These are phyloP conservation scores for Brachionus asplanchnoidis DNA, from an alignment of 1,140 invertebrate species.

Conservation along the genomic window DNA sequence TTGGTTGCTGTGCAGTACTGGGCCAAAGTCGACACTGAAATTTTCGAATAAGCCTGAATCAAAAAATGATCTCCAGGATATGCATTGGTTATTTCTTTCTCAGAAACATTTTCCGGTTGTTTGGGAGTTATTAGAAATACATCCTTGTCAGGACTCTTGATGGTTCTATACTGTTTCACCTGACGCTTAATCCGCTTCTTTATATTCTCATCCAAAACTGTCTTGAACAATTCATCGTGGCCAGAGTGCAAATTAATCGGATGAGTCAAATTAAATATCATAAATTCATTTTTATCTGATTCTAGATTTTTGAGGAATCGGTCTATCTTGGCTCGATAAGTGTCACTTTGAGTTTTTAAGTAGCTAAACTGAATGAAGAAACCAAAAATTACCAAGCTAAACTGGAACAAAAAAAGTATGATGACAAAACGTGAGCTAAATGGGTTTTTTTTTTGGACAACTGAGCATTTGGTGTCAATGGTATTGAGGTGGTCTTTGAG, in stretches of 20 bases:
- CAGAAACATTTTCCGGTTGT: neutral
- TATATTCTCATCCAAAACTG: neutral
- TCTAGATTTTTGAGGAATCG: neutral
- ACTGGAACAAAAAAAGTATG: neutral
- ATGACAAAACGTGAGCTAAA: neutral
- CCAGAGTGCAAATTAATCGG: neutral
- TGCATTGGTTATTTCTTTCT: neutral
- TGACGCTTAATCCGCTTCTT: neutral
- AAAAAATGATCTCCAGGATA: slow-evolving; percentile 38
- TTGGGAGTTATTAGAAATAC: slow-evolving; percentile 17
- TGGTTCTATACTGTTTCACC: neutral
- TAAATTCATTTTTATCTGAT: neutral
- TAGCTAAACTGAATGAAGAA: neutral
- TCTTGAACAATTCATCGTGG: neutral
- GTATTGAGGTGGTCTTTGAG: neutral
- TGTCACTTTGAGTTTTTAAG: neutral
- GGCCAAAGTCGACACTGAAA: slow-evolving; percentile 32
- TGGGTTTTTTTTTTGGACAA: neutral
- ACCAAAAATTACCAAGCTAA: neutral
- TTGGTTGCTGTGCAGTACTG: slow-evolving; percentile 31
- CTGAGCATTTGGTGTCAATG: neutral
- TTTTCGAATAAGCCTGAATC: slow-evolving; percentile 38
- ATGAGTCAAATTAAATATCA: slow-evolving; percentile 3
- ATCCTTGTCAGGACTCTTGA: neutral
- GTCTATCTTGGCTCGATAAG: neutral